phyloP scores from a whole-genome alignment of 2,888 invertebrate species.

The Dasysyrphus tricinctus region DNA sequence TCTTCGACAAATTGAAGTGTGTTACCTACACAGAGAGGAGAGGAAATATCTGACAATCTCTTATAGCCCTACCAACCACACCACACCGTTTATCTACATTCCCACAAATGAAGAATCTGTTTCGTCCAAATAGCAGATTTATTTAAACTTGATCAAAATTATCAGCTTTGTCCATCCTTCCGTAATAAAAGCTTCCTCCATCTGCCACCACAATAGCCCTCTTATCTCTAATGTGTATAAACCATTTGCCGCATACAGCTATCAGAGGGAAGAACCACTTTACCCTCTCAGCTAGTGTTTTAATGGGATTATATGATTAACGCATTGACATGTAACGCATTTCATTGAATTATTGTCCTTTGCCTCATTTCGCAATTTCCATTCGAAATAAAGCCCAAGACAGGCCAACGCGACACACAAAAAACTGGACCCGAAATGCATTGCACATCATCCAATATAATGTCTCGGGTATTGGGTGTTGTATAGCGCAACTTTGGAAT shows the following conservation, averaged over 20 bases:
- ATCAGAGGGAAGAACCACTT: slow-evolving; percentile 37
- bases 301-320: slow-evolving; percentile 84
- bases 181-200: slow-evolving; percentile 26
- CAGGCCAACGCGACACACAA: not conserved
- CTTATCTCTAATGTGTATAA: slow-evolving; percentile 4
- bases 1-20: too few relatives aligned
- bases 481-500: slow-evolving; percentile 25
- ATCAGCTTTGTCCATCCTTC: slow-evolving; percentile 24
- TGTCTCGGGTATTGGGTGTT: slow-evolving; percentile 13
- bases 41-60: too few relatives aligned
- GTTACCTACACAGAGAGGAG: too few relatives aligned
- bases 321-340: slow-evolving; percentile 84
- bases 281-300: slow-evolving; percentile 26
- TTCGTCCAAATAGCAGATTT: not conserved
- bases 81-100: too few relatives aligned
- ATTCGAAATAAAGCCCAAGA: slow-evolving; percentile 48
- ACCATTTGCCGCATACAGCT: not conserved
- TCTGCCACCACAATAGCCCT: slow-evolving; percentile 20
- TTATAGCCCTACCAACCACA: too few relatives aligned
- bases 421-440: slow-evolving; percentile 33
- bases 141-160: slow-evolving; percentile 20
- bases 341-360: slow-evolving; percentile 82
- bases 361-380: slow-evolving; percentile 74
- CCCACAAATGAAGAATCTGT: not conserved
- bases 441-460: slow-evolving; percentile 15